A percentile compares a stretch with the other conserved stretches of the same genome.
Evolutionary conservation across 2,888 invertebrate species (phyloP).

Genomic region (Nephrocerus scutellatus): DNA sequence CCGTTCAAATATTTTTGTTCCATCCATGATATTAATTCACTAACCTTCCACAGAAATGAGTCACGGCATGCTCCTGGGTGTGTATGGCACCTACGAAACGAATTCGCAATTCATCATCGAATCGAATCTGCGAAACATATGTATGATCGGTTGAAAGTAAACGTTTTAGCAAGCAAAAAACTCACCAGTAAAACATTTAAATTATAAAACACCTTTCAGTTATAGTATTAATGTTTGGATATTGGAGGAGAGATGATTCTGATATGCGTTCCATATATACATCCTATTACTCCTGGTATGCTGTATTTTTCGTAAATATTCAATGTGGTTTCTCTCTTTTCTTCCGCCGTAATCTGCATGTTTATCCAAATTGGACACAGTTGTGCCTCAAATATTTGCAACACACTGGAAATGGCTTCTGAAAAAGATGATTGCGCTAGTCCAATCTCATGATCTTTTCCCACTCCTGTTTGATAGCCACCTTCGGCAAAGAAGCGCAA

Average conservation of each 20-base stretch:
- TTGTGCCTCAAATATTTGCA: no score
- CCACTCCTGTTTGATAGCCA: constrained; percentile 6
- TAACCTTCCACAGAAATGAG: constrained; percentile 14
- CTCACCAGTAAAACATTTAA: constrained; percentile 14
- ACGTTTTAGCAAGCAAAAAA: not conserved
- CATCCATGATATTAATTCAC: constrained; percentile 9
- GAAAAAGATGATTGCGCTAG: constrained; percentile 9
- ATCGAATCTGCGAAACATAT: constrained; percentile 12
- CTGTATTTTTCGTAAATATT: constrained; percentile 9
- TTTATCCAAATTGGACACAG: constrained; percentile 13
- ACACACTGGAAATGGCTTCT: not conserved
- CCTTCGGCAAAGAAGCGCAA: constrained; percentile 11
- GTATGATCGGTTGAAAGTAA: constrained; percentile 1
- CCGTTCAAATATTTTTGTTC: constrained; percentile 12
- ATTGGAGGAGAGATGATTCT: constrained; percentile 8
- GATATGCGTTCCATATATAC: constrained; percentile 12
- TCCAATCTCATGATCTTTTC: not conserved
- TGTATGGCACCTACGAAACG: constrained; percentile 5
- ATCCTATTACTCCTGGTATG: constrained; percentile 11
- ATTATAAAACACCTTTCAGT: constrained; percentile 10
- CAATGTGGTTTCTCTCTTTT: constrained; percentile 2
- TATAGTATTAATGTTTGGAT: constrained; percentile 18
- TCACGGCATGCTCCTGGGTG: constrained; percentile 8
- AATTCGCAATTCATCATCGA: constrained; percentile 13
- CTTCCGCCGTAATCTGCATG: constrained; percentile 4